A percentile compares a stretch with the other conserved stretches of the same genome.
Evolutionary conservation across 1,140 invertebrate species (phyloP).

Genomic region (Drosophila pallidifrons): DNA sequence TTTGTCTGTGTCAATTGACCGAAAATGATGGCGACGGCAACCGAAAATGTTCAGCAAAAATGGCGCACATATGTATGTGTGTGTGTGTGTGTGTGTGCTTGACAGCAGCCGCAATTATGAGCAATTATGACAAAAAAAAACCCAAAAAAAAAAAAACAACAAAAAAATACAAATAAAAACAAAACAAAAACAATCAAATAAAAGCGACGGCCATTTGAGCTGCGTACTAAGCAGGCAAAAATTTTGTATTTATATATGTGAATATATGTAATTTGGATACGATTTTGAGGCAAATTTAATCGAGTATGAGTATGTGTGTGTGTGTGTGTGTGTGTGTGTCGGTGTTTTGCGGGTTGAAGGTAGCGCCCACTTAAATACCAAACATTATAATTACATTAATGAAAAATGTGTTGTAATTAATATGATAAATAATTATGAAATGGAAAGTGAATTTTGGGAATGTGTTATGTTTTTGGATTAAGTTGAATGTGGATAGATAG

Average conservation of each 20-base stretch:
- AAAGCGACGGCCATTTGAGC: conserved; percentile 51
- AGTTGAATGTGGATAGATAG: conserved; percentile 7
- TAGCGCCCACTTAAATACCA: conserved; percentile 9
- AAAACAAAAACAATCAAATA: conserved; percentile 55
- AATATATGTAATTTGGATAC: background rate
- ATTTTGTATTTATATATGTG: background rate
- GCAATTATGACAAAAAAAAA: conserved; percentile 69
- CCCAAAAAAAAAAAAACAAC: conserved; percentile 32
- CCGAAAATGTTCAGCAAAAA: conserved; percentile 60
- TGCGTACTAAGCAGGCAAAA: conserved; percentile 14
- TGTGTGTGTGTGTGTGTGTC: background rate
- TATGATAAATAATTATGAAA: conserved; percentile 9
- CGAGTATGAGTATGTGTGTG: background rate
- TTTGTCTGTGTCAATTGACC: conserved; percentile 73
- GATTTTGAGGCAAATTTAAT: background rate
- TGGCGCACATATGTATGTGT: conserved; percentile 57
- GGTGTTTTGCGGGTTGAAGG: conserved; percentile 3
- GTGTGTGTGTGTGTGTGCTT: conserved; percentile 42
- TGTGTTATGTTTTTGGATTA: background rate
- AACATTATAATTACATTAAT: conserved; percentile 28
- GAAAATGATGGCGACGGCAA: conserved; percentile 76
- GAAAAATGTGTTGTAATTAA: conserved; percentile 18
- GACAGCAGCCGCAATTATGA: conserved; percentile 76
- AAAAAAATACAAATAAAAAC: conserved; percentile 18
- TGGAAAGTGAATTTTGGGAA: conserved; percentile 13